phyloP scores from a whole-genome alignment of 1,140 invertebrate species.

The Pogonomyrmex californicus region DNA sequence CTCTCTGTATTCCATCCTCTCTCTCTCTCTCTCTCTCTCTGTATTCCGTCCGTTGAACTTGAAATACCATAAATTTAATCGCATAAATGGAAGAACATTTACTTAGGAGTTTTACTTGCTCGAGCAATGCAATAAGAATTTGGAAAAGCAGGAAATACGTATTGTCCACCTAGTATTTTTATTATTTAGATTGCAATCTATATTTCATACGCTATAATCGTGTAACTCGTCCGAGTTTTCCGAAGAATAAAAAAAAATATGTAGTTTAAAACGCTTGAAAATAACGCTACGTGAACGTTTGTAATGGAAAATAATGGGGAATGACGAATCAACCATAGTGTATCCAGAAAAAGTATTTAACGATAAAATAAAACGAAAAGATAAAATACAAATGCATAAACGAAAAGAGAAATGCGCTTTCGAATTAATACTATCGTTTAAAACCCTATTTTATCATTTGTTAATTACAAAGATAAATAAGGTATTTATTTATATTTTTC shows the following conservation, averaged over 20 bases:
- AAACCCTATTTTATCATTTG: neutral
- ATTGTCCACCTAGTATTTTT: neutral
- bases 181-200: neutral
- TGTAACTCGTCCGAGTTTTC: too few species aligned
- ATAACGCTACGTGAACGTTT: too few species aligned
- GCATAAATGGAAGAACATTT: conserved; percentile 7
- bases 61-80: conserved; percentile 8
- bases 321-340: too few species aligned
- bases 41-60: neutral
- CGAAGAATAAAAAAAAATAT: too few species aligned
- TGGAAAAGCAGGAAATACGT: neutral
- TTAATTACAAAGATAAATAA: conserved; percentile 34
- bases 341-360: too few species aligned
- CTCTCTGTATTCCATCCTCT: neutral
- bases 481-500: neutral
- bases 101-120: neutral
- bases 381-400: neutral
- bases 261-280: too few species aligned
- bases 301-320: too few species aligned
- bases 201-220: neutral
- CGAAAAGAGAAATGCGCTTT: neutral
- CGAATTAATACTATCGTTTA: conserved; percentile 1
- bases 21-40: too few species aligned
- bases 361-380: too few species aligned
- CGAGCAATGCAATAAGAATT: neutral